These are phyloP conservation scores for Nannoperca australis DNA, from an alignment of 2,797 vertebrate genomes.

Conservation along the genomic window DNA sequence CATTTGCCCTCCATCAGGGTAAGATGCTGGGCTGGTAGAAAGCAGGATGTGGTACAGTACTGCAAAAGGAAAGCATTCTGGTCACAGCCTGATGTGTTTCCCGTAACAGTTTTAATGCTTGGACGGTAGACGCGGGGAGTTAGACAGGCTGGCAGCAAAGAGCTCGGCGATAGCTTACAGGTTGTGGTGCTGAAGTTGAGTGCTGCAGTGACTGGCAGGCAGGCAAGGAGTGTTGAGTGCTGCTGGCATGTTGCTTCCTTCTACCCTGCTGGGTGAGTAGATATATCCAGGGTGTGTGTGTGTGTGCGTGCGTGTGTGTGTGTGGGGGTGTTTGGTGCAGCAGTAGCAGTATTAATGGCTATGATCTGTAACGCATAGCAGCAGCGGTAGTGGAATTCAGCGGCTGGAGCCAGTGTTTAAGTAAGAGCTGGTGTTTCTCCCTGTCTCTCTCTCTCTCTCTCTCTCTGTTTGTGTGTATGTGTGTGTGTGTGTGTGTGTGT, in stretches of 20 bases:
- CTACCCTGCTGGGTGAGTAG: slow-evolving; percentile 76
- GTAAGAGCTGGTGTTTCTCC: slow-evolving; percentile 54
- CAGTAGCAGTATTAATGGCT: slow-evolving; percentile 78
- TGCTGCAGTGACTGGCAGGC: slow-evolving; percentile 73
- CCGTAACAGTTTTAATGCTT: slow-evolving; percentile 42
- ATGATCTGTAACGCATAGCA: slow-evolving; percentile 77
- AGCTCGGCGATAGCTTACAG: slow-evolving; percentile 58
- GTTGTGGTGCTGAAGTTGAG: slow-evolving; percentile 76
- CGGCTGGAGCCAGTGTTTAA: slow-evolving; percentile 53
- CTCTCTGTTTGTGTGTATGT: no score
- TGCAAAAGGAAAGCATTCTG: slow-evolving; percentile 65
- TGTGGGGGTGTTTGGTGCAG: slow-evolving; percentile 72
- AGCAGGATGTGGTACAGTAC: slow-evolving; percentile 68
- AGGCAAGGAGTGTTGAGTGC: slow-evolving; percentile 62
- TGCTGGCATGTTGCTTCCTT: slow-evolving; percentile 76
- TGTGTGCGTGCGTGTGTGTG: slow-evolving; percentile 28
- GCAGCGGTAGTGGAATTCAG: slow-evolving; percentile 61
- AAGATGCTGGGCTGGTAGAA: slow-evolving; percentile 64
- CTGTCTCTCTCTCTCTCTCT: slow-evolving; percentile 5
- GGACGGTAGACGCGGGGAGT: slow-evolving; percentile 42
- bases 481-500: slow-evolving; percentile 31
- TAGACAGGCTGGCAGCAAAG: slow-evolving; percentile 40
- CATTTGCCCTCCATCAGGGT: slow-evolving; percentile 81
- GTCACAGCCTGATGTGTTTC: slow-evolving; percentile 53
- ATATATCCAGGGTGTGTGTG: slow-evolving; percentile 52